Base-by-base conservation (phyloP, 2,113 vertebrate genomes). In the Struthio camelus region DNA sequence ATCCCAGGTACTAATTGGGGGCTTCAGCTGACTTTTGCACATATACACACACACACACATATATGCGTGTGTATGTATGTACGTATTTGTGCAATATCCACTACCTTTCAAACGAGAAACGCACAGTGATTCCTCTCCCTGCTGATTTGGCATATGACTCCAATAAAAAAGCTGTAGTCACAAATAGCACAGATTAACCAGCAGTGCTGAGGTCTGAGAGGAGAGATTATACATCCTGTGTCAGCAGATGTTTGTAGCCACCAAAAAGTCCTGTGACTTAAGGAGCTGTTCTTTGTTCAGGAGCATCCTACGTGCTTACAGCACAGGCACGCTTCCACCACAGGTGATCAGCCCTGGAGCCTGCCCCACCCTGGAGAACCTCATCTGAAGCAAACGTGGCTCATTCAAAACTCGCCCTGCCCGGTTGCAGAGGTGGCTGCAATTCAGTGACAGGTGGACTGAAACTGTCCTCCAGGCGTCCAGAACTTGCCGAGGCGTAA, bases 111-210 rank as follows among this genome's bases (percentile, higher is more conserved):
- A 46, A 79, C 23, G n/a, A 71, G 59, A 94, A 83, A 84, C 6
- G 24, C 1, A 1, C n/a, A 28, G 64, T 5, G 9, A 67, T 76
- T 92, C 64, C 56, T 86, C 85, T 30, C 54, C 70, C 30, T 44
- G 40, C 34, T 36, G 56, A 79, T 86, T 89, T 94, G 76, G 75
- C 23, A 30, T 44, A 30, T 54, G 40, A 53, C 22, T 79, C 69
- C 11, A 40, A 14, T 23, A 2, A 59, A 94, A 81, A 80, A 27
- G 9, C 40, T 15, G 32, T 14, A 44, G 56, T 51, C 10, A 3
- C 64, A 94, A 95, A 96, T 32, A 85, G 79, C 73, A 75, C 79
- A 83, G 87, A 94, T 93, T 94, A 91, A 91, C 40, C 44, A 73
- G 48, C 62, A 53, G 48, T 22, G 56, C 75, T 77, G 92, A 54